Conservation (phyloP, 1,140 invertebrate species). For the Dendroctonus valens region DNA sequence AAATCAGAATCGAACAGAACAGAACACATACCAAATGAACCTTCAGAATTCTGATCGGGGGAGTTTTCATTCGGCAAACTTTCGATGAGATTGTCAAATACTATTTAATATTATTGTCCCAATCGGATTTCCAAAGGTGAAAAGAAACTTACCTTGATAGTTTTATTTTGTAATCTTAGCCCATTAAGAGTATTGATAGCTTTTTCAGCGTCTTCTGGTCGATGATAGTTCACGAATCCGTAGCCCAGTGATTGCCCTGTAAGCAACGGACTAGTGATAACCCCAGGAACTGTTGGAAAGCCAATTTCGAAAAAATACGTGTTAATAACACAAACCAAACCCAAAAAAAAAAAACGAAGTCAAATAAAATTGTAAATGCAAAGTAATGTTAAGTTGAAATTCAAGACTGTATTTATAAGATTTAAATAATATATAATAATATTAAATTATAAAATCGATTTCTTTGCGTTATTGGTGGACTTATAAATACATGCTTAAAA, state of each 20-base stretch:
- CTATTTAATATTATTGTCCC: slow-evolving; percentile 2
- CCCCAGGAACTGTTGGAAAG: slow-evolving; percentile 44
- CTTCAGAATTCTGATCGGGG: slow-evolving; percentile 29
- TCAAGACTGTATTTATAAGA: slow-evolving; percentile 9
- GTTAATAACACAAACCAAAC: slow-evolving; percentile 45
- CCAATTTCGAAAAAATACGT: slow-evolving; percentile 43
- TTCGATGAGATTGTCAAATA: no score
- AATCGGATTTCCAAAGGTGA: slow-evolving; percentile 26
- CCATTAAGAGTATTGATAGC: slow-evolving; percentile 97
- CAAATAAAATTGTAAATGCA: slow-evolving; percentile 15
- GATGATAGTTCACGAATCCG: slow-evolving; percentile 98
- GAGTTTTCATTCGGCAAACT: background rate
- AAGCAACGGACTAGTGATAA: slow-evolving; percentile 47
- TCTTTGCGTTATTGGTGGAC: no score
- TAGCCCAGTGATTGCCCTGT: slow-evolving; percentile 98
- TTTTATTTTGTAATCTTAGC: slow-evolving; percentile 97
- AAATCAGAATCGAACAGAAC: slow-evolving; percentile 14
- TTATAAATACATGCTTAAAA: no score
- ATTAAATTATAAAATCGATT: background rate
- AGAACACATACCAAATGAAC: slow-evolving; percentile 9
- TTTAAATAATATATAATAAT: no score
- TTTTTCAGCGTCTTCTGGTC: slow-evolving; percentile 95
- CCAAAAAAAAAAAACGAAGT: slow-evolving; percentile 30
- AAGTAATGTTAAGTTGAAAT: slow-evolving; percentile 12
- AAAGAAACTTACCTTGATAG: slow-evolving; percentile 83